Evolutionary conservation across 2,888 invertebrate species (phyloP).

Genomic region (Dicyrtoma fusca): DNA sequence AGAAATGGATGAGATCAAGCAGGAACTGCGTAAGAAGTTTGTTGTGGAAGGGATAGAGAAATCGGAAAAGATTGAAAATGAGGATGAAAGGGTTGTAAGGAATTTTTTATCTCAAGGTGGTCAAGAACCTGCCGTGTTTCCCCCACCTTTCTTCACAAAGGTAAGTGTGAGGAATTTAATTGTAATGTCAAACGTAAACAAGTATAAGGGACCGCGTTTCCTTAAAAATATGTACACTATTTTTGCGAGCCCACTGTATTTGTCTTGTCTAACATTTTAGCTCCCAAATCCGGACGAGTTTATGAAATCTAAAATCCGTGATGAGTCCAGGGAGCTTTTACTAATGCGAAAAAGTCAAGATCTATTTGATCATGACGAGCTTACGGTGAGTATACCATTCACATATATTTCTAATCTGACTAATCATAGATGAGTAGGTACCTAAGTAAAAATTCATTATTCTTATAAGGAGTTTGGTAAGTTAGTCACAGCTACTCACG

Average conservation of each 20-base stretch:
- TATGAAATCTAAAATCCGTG: slow-evolving; percentile 61
- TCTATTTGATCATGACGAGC: slow-evolving; percentile 82
- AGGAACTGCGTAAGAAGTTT: slow-evolving; percentile 9
- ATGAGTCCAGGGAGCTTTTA: slow-evolving; percentile 86
- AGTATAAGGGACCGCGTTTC: no score
- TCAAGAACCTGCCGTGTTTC: slow-evolving; percentile 9
- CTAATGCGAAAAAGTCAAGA: slow-evolving; percentile 82
- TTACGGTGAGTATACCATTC: slow-evolving; percentile 61
- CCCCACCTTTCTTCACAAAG: slow-evolving; percentile 33
- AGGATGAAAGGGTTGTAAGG: slow-evolving; percentile 23
- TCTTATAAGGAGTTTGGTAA: no score
- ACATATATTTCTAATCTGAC: not conserved
- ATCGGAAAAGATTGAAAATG: not conserved
- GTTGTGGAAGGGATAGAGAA: not conserved
- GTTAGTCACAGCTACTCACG: no score
- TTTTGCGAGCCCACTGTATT: no score
- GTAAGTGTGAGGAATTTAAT: no score
- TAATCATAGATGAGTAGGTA: no score
- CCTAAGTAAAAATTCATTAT: no score
- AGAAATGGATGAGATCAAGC: slow-evolving; percentile 5
- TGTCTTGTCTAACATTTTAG: no score
- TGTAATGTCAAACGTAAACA: no score
- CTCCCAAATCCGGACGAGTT: slow-evolving; percentile 40
- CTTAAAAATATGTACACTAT: no score
- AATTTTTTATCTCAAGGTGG: slow-evolving; percentile 13